Percentiles rank a stretch among this genome's conserved stretches.
phyloP scores from a whole-genome alignment of 2,797 vertebrate genomes.

The Eulemur mongoz region DNA sequence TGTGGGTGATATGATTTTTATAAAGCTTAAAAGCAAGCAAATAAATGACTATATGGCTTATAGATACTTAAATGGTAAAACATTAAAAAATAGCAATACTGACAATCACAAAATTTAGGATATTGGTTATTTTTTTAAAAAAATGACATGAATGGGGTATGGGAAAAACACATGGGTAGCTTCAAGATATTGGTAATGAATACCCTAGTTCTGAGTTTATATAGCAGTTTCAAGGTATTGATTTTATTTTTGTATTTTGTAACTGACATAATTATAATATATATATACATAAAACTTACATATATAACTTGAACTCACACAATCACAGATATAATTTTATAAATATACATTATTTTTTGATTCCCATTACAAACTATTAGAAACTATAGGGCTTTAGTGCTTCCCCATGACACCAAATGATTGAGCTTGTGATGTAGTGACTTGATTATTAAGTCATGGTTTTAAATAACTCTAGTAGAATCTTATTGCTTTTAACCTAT shows the following conservation, averaged over 20 bases:
- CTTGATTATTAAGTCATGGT: not conserved
- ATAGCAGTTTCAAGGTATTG: not conserved
- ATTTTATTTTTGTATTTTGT: conserved; percentile 3
- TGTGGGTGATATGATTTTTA: not conserved
- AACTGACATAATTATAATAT: not conserved
- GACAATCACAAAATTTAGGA: not conserved
- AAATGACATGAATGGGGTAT: not conserved
- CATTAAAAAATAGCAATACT: not conserved
- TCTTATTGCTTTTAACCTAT: not conserved
- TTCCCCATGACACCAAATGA: not conserved
- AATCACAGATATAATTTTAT: not conserved
- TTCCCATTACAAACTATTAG: not conserved
- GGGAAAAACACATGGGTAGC: not conserved
- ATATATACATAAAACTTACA: not conserved
- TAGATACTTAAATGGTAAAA: not conserved
- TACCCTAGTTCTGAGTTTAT: not conserved
- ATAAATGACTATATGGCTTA: not conserved
- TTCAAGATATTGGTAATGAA: not conserved
- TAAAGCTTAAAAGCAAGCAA: not conserved
- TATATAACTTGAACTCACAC: not conserved
- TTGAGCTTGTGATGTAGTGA: not conserved
- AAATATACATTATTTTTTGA: not conserved
- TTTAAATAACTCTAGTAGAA: not conserved
- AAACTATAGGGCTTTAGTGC: not conserved
- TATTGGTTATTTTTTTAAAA: not conserved